Evolutionary conservation across 1,140 invertebrate genomes (phyloP), one percentile per base, ranked within the genome.

Genomic region (Atta colombica): DNA sequence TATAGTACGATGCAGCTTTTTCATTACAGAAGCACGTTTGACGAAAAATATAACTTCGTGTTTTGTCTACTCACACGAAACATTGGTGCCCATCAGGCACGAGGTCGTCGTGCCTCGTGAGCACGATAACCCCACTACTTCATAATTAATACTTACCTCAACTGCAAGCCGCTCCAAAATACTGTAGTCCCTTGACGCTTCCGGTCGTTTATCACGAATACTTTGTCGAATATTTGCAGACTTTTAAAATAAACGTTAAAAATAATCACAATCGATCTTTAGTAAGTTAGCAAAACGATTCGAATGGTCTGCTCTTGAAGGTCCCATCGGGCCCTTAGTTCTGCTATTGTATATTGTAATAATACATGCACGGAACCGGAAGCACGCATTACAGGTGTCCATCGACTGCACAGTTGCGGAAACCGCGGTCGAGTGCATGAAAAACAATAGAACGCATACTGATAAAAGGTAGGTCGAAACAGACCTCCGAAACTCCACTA

Each of bases 371-470:
- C 88, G 88, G 88, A 92, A 82, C 87, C 90, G 93, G 92, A 93
- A 93, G 77, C 86, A 89, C 87, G 87, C 71, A 31, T 86, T 90
- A 91, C 90, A 92, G 58, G 71, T 88, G 80, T 90, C 82, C 77
- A 86, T 90, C 71, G 84, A 86, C 90, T 90, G 89, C 80, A 89
- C 77, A 61, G 10, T 84, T 90, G 87, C 92, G 93, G 92, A 94
- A 93, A 92, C 90, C 90, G 91, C 88, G 90, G 91, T 90, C 88
- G 90, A 87, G 88, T 88, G 90, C 90, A 91, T 86, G 75, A 89
- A 92, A 93, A 88, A 94, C 93, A 94, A 94, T 92, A 88, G 90
- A 91, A 88, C 90, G 88, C 89, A 89, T 81, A 89, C 69, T 77
- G 88, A 94, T 90, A 93, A 92, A 89, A 82, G 55, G 66, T 25